Percentiles rank a stretch among this genome's conserved stretches.
Conservation (phyloP, 2,797 vertebrate genomes). For the Graptemys geographica region DNA sequence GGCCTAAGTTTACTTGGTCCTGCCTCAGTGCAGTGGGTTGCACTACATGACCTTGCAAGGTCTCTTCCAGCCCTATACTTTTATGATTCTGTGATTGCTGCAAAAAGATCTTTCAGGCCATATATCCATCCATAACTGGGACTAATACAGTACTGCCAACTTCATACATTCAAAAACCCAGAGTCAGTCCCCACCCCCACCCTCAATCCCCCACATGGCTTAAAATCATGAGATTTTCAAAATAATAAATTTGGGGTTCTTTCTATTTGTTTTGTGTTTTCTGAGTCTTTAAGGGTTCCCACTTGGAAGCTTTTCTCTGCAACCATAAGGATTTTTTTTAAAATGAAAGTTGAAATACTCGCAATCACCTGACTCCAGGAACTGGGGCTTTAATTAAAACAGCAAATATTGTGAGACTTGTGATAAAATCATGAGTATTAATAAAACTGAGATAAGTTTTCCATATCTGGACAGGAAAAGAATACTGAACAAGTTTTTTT, state of each 20-base stretch:
- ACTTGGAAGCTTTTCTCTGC: background rate
- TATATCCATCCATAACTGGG: background rate
- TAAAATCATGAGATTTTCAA: background rate
- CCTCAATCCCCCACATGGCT: background rate
- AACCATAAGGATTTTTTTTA: background rate
- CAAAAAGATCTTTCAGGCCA: background rate
- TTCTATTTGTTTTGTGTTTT: background rate
- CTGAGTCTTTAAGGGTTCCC: background rate
- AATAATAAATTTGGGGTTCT: background rate
- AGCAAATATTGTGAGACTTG: background rate
- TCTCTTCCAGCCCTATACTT: background rate
- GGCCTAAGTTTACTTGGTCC: background rate
- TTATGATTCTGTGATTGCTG: background rate
- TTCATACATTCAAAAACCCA: background rate
- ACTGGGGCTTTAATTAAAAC: background rate
- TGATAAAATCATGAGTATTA: background rate
- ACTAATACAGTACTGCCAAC: background rate
- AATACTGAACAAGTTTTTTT: background rate
- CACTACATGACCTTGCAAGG: background rate
- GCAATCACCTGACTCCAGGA: background rate
- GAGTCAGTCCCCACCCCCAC: background rate
- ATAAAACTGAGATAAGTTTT: background rate
- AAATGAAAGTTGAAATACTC: background rate
- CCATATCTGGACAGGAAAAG: background rate
- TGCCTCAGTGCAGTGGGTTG: background rate